Evolutionary conservation across 2,888 invertebrate species (phyloP).

Genomic region (Drosophila engyochracea): DNA sequence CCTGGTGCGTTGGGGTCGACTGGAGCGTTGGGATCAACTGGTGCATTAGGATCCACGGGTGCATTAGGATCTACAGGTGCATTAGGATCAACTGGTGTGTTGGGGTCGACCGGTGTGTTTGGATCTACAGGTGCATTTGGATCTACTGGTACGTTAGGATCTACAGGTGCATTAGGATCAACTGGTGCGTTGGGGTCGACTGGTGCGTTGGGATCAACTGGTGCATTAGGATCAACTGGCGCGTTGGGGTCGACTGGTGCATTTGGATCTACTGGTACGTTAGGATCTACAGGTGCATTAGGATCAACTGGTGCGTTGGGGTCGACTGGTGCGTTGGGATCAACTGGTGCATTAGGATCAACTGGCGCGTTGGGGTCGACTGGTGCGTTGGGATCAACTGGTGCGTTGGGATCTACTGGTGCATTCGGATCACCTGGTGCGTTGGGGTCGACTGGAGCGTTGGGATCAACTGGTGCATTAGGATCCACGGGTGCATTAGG

Average conservation of each 20-base stretch:
- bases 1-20: constrained; percentile 20
- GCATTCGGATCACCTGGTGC: fast-evolving
- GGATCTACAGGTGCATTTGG: fast-evolving
- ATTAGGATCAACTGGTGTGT: fast-evolving
- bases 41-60: fast-evolving
- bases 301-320: constrained; percentile 28
- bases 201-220: constrained; percentile 9
- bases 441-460: fast-evolving
- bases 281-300: constrained; percentile 16
- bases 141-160: fast-evolving
- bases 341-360: constrained; percentile 1
- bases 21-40: constrained; percentile 6
- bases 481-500: fast-evolving
- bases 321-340: not conserved
- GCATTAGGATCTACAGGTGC: fast-evolving
- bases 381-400: constrained; percentile 28
- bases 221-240: not conserved
- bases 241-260: constrained; percentile 1
- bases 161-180: fast-evolving
- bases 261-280: not conserved
- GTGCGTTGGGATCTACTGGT: constrained; percentile 21
- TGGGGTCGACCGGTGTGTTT: fast-evolving
- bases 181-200: constrained; percentile 21
- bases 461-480: fast-evolving
- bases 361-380: constrained; percentile 31